Evolutionary conservation across 2,888 invertebrate species (phyloP).

Genomic region (Yponomeuta cagnagella): DNA sequence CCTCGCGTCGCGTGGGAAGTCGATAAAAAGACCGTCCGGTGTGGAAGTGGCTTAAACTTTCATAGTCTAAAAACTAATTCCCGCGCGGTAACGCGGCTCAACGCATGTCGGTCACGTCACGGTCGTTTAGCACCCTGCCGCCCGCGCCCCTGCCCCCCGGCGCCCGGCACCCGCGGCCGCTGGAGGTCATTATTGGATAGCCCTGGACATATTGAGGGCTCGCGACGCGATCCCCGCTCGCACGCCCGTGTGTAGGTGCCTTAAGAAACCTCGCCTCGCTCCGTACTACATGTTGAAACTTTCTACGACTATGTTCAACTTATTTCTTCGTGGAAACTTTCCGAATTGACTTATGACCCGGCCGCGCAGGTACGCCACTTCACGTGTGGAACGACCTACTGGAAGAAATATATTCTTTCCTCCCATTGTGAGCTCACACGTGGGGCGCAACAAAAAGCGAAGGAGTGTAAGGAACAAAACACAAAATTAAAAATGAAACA

Average conservation of each 20-base stretch:
- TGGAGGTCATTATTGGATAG: background rate
- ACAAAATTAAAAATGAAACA: background rate
- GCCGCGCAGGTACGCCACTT: constrained; percentile 1
- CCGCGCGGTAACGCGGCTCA: background rate
- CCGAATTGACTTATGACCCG: constrained; percentile 2
- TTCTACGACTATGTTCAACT: constrained; percentile 1
- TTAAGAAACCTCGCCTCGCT: constrained; percentile 2
- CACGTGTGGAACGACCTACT: background rate
- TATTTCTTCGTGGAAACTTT: background rate
- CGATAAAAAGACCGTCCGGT: constrained; percentile 3
- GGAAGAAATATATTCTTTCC: background rate
- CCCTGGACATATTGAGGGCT: constrained; percentile 2
- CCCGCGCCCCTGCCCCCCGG: background rate
- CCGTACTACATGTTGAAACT: background rate
- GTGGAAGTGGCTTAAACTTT: background rate
- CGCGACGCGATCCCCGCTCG: background rate
- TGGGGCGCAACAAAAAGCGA: background rate
- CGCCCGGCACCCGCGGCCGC: background rate
- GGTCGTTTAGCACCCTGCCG: background rate
- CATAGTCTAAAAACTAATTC: constrained; percentile 6
- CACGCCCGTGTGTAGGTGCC: background rate
- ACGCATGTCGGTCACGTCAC: constrained; percentile 7
- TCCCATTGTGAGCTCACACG: background rate
- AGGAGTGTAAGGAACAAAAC: background rate
- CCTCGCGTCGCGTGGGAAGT: background rate